These are phyloP conservation scores for Camponotus pennsylvanicus DNA, from an alignment of 1,140 invertebrate genomes.

Conservation along the genomic window DNA sequence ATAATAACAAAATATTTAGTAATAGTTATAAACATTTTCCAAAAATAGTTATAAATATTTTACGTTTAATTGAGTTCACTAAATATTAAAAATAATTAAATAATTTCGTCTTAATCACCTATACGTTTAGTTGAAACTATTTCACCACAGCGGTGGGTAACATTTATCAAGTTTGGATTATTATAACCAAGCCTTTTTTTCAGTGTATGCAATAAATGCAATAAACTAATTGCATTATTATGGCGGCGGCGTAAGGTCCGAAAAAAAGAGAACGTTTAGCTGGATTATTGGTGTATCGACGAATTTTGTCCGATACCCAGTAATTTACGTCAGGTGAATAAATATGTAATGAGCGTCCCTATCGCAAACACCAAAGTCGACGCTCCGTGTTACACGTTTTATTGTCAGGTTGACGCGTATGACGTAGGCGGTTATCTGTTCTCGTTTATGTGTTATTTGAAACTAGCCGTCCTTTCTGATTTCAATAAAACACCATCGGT, in stretches of 20 bases:
- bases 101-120: too few species aligned
- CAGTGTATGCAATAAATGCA: background rate
- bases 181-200: too few species aligned
- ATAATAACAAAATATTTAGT: too few species aligned
- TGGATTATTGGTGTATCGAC: background rate
- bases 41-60: too few species aligned
- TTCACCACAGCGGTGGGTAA: too few species aligned
- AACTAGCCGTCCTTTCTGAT: background rate
- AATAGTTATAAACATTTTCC: too few species aligned
- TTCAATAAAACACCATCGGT: constrained; percentile 7
- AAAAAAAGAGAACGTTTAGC: background rate
- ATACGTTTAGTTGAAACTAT: too few species aligned
- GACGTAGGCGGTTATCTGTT: background rate
- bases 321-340: constrained; percentile 2
- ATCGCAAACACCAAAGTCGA: background rate
- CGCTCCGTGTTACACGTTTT: background rate
- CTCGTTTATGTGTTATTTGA: background rate
- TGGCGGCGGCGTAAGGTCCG: background rate
- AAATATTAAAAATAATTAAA: too few species aligned
- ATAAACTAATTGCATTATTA: constrained; percentile 16
- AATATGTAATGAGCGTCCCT: constrained; percentile 10
- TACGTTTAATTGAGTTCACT: too few species aligned
- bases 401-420: background rate
- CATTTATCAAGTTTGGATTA: too few species aligned
- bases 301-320: background rate